phyloP scores from a whole-genome alignment of 2,113 vertebrate genomes.

The Lampris megalopsis region DNA sequence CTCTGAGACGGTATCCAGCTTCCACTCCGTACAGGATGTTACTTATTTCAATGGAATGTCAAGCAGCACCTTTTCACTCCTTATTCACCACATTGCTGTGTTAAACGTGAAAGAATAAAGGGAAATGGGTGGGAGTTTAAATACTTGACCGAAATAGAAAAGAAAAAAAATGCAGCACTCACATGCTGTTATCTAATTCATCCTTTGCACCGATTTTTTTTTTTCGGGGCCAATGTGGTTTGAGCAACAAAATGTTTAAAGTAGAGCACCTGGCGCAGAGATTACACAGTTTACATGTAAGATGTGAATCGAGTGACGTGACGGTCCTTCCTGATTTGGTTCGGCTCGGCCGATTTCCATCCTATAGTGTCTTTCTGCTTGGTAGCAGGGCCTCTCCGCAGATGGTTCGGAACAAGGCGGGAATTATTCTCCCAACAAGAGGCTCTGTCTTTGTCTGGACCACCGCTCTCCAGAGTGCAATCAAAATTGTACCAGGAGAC shows the following conservation, averaged over 20 bases:
- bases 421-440: constrained; percentile 71
- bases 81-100: constrained; percentile 31
- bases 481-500: constrained; percentile 67
- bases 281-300: constrained; percentile 8
- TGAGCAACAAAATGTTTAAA: constrained; percentile 23
- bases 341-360: constrained; percentile 53
- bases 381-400: constrained; percentile 48
- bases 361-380: constrained; percentile 56
- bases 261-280: constrained; percentile 10
- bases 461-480: constrained; percentile 61
- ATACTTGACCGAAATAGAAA: constrained; percentile 12
- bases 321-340: constrained; percentile 45
- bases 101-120: constrained; percentile 71
- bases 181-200: too few species aligned
- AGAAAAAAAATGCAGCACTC: too few species aligned
- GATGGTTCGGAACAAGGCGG: constrained; percentile 68
- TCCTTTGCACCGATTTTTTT: background rate
- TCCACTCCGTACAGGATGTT: constrained; percentile 55
- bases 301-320: constrained; percentile 33
- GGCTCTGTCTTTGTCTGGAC: constrained; percentile 65
- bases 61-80: constrained; percentile 37
- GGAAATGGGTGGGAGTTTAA: constrained; percentile 73
- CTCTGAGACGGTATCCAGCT: constrained; percentile 33
- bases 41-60: constrained; percentile 58
- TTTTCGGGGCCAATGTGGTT: constrained; percentile 1